Conservation (phyloP, 1,140 invertebrate genomes). For the Protaetia brevitarsis region DNA sequence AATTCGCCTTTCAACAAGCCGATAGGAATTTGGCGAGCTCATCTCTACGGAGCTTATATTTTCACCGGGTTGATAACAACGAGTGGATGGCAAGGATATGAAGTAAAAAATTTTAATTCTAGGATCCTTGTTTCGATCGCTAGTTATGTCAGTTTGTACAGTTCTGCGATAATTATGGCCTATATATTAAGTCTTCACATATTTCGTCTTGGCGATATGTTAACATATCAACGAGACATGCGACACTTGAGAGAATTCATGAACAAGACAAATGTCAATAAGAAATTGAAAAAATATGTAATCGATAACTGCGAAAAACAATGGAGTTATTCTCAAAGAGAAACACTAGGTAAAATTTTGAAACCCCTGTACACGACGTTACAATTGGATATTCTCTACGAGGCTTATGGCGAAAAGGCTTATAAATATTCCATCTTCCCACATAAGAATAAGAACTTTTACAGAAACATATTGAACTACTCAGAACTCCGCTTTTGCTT, state of each 20-base stretch:
- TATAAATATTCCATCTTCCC: neutral
- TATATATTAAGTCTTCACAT: neutral
- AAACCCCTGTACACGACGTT: neutral
- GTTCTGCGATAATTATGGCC: neutral
- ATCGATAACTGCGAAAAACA: conserved; percentile 6
- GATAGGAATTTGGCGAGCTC: neutral
- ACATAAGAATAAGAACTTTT: neutral
- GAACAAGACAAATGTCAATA: neutral
- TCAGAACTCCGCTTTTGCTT: neutral
- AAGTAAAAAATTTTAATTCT: neutral
- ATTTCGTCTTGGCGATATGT: neutral
- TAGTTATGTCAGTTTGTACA: neutral
- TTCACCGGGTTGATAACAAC: neutral
- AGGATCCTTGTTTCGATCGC: neutral
- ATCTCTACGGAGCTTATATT: neutral
- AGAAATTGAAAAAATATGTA: neutral
- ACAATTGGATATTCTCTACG: conserved; percentile 15
- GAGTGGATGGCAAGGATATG: neutral
- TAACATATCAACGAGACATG: neutral
- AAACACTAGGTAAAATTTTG: neutral
- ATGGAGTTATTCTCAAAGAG: neutral
- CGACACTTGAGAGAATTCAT: neutral
- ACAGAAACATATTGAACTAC: neutral
- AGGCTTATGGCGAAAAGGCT: neutral
- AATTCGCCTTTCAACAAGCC: neutral